Conservation (phyloP, 2,797 vertebrate genomes). For the Aplochiton taeniatus region DNA sequence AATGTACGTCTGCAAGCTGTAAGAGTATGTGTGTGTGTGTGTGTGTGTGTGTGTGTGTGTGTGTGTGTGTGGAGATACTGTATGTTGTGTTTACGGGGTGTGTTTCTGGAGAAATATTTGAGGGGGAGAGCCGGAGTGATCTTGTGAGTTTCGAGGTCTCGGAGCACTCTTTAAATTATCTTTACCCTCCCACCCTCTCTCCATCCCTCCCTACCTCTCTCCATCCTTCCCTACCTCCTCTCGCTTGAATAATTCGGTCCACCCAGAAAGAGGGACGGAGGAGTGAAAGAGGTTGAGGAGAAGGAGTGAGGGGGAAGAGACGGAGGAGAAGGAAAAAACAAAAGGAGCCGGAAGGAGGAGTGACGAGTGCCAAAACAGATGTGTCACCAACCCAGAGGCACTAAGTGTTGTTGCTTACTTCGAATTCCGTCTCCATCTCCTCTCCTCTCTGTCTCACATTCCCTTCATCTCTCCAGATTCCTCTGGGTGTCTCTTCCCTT, state of each 20-base stretch:
- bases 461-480: neutral
- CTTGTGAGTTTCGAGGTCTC: slow-evolving; percentile 2
- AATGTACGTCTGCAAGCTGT: too few species aligned
- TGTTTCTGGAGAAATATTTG: neutral
- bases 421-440: neutral
- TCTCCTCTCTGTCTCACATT: neutral
- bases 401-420: neutral
- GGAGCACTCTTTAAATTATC: neutral
- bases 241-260: slow-evolving; percentile 56
- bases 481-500: too few species aligned
- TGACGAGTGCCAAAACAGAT: slow-evolving; percentile 6
- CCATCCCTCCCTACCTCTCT: slow-evolving; percentile 21
- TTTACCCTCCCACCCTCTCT: slow-evolving; percentile 8
- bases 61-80: neutral
- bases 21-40: neutral
- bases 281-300: slow-evolving; percentile 14
- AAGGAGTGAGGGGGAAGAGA: slow-evolving; percentile 21
- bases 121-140: neutral
- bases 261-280: slow-evolving; percentile 36
- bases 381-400: neutral
- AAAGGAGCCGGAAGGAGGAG: slow-evolving; percentile 9
- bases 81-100: slow-evolving; percentile 2
- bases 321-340: slow-evolving; percentile 13
- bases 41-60: neutral
- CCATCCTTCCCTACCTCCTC: slow-evolving; percentile 18